Percentiles rank a stretch among this genome's conserved stretches.
Evolutionary conservation across 2,113 vertebrate genomes (phyloP).

Genomic region (Atlantisia rogersi): DNA sequence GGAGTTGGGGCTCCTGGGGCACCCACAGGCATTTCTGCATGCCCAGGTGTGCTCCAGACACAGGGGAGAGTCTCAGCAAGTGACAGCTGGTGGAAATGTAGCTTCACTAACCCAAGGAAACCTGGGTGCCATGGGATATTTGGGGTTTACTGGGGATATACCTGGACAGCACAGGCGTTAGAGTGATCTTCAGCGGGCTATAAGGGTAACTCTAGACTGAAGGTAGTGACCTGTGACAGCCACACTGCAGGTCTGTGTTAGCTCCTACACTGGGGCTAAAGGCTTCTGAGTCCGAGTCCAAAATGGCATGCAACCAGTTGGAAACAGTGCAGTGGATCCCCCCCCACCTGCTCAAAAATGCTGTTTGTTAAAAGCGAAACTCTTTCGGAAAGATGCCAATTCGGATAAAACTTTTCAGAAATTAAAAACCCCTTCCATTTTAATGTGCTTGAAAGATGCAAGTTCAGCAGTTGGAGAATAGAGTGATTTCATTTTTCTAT

Average conservation of each 20-base stretch:
- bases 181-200: background rate
- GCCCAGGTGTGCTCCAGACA: background rate
- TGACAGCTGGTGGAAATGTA: background rate
- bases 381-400: background rate
- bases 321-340: background rate
- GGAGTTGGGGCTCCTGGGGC: background rate
- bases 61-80: background rate
- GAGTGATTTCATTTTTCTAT: background rate
- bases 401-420: background rate
- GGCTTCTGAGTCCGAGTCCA: background rate
- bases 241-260: background rate
- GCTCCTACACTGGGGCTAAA: accelerated
- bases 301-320: background rate
- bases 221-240: background rate
- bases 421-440: background rate
- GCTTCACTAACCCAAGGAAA: background rate
- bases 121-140: background rate
- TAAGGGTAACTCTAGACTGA: background rate
- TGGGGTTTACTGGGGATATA: background rate
- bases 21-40: background rate
- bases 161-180: background rate
- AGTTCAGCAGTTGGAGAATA: background rate
- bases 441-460: background rate
- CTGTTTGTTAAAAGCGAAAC: background rate
- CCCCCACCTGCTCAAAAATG: background rate